Percentiles rank a stretch among this genome's conserved stretches.
These are phyloP conservation scores for Discoglossus pictus DNA, from an alignment of 2,797 vertebrate species.

Conservation along the genomic window DNA sequence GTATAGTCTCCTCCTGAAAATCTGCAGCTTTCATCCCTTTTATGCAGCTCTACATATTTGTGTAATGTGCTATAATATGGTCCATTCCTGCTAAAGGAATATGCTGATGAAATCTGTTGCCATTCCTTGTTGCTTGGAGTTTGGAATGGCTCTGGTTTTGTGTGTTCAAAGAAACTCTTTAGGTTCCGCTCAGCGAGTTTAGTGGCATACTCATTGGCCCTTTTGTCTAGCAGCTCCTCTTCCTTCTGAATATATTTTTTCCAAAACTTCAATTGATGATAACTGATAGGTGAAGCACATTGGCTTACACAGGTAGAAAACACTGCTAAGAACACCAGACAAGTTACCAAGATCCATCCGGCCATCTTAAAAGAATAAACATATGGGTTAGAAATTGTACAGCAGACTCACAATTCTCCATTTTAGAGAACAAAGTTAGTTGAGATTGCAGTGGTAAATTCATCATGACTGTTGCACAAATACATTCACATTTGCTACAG, in stretches of 20 bases:
- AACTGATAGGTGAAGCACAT: slow-evolving; percentile 71
- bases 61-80: slow-evolving; percentile 74
- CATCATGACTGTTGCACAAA: too few species aligned
- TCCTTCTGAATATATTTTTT: slow-evolving; percentile 69
- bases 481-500: too few species aligned
- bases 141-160: background rate
- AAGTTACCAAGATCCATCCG: slow-evolving; percentile 74
- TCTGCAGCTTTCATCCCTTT: fast-evolving
- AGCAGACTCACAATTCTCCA: too few species aligned
- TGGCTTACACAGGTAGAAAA: slow-evolving; percentile 49
- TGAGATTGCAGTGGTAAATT: too few species aligned
- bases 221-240: slow-evolving; percentile 54
- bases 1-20: fast-evolving
- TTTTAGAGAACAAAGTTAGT: too few species aligned
- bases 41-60: slow-evolving; percentile 51
- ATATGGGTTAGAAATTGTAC: too few species aligned
- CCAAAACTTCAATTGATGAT: slow-evolving; percentile 74
- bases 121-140: slow-evolving; percentile 68
- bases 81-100: slow-evolving; percentile 54
- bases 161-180: slow-evolving; percentile 69
- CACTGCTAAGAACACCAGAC: slow-evolving; percentile 56
- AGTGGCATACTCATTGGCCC: slow-evolving; percentile 64
- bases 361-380: slow-evolving; percentile 67
- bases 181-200: slow-evolving; percentile 72
- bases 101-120: slow-evolving; percentile 66